Evolutionary conservation across 2,888 invertebrate species (phyloP), one percentile per base, ranked within the genome.

Genomic region (Nebria brevicollis): DNA sequence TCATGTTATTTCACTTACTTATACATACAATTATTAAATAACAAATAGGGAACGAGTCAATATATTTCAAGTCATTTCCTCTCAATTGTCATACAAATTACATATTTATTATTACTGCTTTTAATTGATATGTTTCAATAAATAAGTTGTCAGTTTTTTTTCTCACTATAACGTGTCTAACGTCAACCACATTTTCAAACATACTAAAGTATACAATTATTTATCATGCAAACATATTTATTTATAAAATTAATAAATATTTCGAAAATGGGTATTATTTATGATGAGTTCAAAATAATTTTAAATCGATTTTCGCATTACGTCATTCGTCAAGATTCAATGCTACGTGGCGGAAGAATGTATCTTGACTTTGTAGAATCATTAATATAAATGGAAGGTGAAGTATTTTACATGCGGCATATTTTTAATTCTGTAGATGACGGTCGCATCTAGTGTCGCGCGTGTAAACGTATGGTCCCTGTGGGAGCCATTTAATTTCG

Each of bases 61-160:
- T 73, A n/a, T n/a, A 26, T 15, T 34, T 65, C 72, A 72, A 77
- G 11, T 72, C 77, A 77, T 72, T 77, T 77, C 77, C 77, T 77
- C 65, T 65, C 72, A 25, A 72, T 77, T 77, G 77, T 77, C 68
- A 26, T 68, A 68, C 20, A 65, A 77, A 72, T 77, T 72, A 72
- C 54, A 77, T n/a, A 26, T 26, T 54, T 77, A 65, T 77, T 77
- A 25, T 77, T 26, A 34, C n/a, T 2, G 25, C n/a, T 34, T 77
- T 65, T 77, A 77, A 77, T 77, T 77, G 66, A 72, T 72, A 68
- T 54, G 70, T 77, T 77, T 68, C 34, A 72, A 26, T 70, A 77
- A 77, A 77, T 68, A 43, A 77, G 54, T 42, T 43, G 68, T 34
- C 43, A 15, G 10, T 10, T 11, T 34, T 41, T 25, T 72, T 72